Conservation (phyloP, 2,888 invertebrate genomes). For the Exephanes ischioxanthus region DNA sequence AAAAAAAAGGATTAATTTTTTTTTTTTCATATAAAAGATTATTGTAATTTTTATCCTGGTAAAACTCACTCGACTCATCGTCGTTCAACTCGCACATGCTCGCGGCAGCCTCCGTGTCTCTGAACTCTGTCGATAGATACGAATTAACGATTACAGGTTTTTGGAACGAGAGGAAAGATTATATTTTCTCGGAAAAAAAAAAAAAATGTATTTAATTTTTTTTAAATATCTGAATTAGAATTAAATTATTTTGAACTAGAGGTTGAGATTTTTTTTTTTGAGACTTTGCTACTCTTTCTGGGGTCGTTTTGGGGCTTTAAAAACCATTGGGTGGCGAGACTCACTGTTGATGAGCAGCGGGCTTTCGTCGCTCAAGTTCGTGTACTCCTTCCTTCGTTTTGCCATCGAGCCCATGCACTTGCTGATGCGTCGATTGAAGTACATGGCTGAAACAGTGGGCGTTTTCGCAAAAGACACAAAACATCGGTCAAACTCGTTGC, state of each 20-base stretch:
- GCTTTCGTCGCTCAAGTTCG: constrained; percentile 86
- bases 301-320: too few species aligned
- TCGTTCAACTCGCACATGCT: constrained; percentile 74
- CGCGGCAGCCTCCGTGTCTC: constrained; percentile 60
- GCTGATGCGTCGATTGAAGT: constrained; percentile 88
- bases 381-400: constrained; percentile 86
- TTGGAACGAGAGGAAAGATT: not conserved
- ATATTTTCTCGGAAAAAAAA: not conserved
- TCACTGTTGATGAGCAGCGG: constrained; percentile 79
- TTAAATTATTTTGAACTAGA: too few species aligned
- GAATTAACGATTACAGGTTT: not conserved
- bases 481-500: not conserved
- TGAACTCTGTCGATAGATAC: constrained; percentile 46
- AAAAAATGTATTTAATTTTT: too few species aligned
- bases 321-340: not conserved
- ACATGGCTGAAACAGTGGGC: constrained; percentile 87
- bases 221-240: too few species aligned
- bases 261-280: too few species aligned
- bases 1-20: not conserved
- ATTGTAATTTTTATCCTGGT: constrained; percentile 13
- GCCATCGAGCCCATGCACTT: constrained; percentile 86
- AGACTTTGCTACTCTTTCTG: too few species aligned
- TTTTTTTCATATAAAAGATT: constrained; percentile 11
- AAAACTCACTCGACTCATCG: constrained; percentile 65
- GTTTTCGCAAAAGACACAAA: not conserved